phyloP scores from a whole-genome alignment of 2,797 vertebrate genomes.

The Tokudaia tokunoshimensis region DNA sequence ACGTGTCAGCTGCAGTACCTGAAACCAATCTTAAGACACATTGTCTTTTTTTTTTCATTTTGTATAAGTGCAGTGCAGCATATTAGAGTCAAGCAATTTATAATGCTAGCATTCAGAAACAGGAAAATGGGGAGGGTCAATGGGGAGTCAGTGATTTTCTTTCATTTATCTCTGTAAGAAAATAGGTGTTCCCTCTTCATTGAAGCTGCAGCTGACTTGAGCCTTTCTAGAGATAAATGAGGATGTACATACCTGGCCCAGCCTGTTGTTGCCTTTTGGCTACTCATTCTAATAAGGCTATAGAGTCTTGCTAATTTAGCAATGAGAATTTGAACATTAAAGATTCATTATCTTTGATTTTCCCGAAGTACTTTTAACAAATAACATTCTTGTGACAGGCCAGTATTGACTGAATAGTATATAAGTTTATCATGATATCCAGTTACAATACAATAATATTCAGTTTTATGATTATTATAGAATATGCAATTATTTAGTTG shows the following conservation, averaged over 20 bases:
- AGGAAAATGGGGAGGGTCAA: not conserved
- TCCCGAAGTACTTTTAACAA: not conserved
- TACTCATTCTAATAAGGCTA: not conserved
- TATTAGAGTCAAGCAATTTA: slow-evolving; percentile 71
- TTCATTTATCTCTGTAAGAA: slow-evolving; percentile 43
- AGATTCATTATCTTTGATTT: not conserved
- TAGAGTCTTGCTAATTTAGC: not conserved
- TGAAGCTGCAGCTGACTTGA: slow-evolving; percentile 38
- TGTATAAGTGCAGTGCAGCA: slow-evolving; percentile 63
- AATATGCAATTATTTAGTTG: not conserved
- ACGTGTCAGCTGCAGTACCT: slow-evolving; percentile 66
- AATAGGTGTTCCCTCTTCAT: not conserved
- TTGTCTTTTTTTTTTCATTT: slow-evolving; percentile 71
- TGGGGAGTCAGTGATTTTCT: not conserved
- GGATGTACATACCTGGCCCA: not conserved
- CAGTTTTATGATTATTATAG: not conserved
- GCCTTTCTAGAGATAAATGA: slow-evolving; percentile 34
- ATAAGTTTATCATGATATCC: not conserved
- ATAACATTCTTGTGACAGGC: not conserved
- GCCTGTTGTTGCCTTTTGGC: not conserved
- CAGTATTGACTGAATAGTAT: not conserved
- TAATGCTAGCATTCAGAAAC: slow-evolving; percentile 64
- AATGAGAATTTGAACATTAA: not conserved
- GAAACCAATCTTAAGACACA: slow-evolving; percentile 67
- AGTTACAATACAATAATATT: not conserved